Evolutionary conservation across 2,113 vertebrate genomes (phyloP).

Genomic region (Sylvietta virens): DNA sequence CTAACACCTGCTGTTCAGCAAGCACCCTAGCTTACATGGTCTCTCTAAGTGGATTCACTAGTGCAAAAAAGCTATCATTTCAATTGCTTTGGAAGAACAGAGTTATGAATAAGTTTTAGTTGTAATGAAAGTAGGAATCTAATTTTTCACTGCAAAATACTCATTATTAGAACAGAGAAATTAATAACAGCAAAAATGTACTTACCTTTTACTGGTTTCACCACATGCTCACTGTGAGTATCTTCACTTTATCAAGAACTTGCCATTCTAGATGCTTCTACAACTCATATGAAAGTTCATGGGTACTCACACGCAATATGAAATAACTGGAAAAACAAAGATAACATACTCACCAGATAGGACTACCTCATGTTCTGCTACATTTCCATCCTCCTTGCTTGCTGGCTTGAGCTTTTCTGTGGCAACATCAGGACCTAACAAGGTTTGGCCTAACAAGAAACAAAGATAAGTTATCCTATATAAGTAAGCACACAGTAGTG

Average conservation of each 20-base stretch:
- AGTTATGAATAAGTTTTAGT: neutral
- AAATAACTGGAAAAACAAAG: neutral
- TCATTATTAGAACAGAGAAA: neutral
- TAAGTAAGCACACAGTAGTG: neutral
- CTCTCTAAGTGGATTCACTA: neutral
- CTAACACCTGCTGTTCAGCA: neutral
- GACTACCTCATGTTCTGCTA: neutral
- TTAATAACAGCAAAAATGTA: neutral
- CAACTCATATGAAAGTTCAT: neutral
- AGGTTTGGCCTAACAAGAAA: neutral
- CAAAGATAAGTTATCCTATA: neutral
- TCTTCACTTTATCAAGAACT: neutral
- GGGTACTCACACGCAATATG: neutral
- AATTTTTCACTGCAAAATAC: neutral
- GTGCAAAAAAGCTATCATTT: neutral
- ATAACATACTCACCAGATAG: constrained; percentile 41
- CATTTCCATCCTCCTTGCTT: neutral
- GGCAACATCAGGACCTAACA: neutral
- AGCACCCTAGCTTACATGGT: rapidly evolving
- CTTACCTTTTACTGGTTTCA: neutral
- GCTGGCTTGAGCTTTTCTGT: neutral
- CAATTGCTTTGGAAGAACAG: neutral
- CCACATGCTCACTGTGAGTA: neutral
- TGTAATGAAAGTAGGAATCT: neutral
- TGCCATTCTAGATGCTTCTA: neutral